Evolutionary conservation across 1,140 invertebrate species (phyloP), one percentile per base, ranked within the genome.

Genomic region (Maconellicoccus hirsutus): DNA sequence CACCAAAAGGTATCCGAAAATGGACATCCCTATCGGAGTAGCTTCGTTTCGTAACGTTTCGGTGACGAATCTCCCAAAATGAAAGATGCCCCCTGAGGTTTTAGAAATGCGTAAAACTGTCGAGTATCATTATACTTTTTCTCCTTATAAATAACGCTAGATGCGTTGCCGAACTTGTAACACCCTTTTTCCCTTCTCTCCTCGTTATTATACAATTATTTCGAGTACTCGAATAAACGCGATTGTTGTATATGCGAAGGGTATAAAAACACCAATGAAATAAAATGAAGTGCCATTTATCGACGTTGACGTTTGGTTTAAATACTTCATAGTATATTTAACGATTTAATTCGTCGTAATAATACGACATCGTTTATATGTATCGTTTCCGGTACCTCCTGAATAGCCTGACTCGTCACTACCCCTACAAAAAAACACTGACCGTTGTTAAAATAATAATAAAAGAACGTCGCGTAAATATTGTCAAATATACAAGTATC

Each of bases 91-190:
- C 61, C 61, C 61, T 23, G 61, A 66, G 61, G 61, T 26, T 66
- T 66, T 66, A 66, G 61, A 66, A 66, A 66, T 66, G 61, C 61
- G 61, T 66, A 23, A 66, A 66, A 66, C 61, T 66, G 61, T 66
- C 61, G 10, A 66, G 10, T 66, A 66, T 66, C 61, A 66, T 66
- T 66, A 26, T 66, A 26, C 10, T 25, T 26, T 66, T 26, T 23
- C 21, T 66, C 61, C 61, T 26, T 66, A 23, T 66, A 23, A 66
- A 23, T 66, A 23, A 23, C 12, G 29, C 29, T 33, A 33, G 3
- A 33, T 12, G 3, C 12, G 29, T 12, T 33, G 29, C 29, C 12
- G 29, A 33, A 33, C 29, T 33, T 33, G 21, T 16, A 59, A 7
- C 52, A 19, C 52, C 52, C 52, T 16, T 59, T 16, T n/a, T 16